Evolutionary conservation across 2,113 vertebrate species (phyloP).

Genomic region (Menura novaehollandiae): DNA sequence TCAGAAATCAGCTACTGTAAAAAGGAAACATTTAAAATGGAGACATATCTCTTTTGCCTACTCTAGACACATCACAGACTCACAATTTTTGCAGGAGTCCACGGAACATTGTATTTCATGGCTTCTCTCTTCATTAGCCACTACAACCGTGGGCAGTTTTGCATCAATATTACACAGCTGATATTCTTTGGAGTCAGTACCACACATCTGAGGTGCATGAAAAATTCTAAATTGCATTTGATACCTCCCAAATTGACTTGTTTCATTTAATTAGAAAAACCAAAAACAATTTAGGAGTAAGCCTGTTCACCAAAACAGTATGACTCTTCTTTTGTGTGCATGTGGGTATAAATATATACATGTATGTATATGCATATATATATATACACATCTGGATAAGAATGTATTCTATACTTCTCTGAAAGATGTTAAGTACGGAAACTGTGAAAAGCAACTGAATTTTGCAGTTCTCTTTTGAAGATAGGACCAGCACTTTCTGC

Average conservation of each 20-base stretch:
- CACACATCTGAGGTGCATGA: not conserved
- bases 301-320: not conserved
- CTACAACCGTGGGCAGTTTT: not conserved
- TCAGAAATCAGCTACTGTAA: not conserved
- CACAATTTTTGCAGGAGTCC: not conserved
- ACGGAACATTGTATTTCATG: not conserved
- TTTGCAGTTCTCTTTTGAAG: not conserved
- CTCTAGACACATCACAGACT: not conserved
- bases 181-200: not conserved
- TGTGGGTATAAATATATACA: not conserved
- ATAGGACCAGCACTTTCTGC: not conserved
- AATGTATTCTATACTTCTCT: not conserved
- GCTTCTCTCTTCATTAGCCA: conserved; percentile 10
- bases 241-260: not conserved
- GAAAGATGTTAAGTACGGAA: not conserved
- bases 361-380: too few species aligned
- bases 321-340: not conserved
- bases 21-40: not conserved
- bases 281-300: not conserved
- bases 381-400: not conserved
- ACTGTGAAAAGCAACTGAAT: not conserved
- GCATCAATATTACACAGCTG: not conserved
- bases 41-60: not conserved
- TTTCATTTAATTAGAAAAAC: not conserved
- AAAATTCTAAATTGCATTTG: not conserved